Conservation (phyloP, 2,797 vertebrate genomes). For the Phrynocephalus vlangalii region DNA sequence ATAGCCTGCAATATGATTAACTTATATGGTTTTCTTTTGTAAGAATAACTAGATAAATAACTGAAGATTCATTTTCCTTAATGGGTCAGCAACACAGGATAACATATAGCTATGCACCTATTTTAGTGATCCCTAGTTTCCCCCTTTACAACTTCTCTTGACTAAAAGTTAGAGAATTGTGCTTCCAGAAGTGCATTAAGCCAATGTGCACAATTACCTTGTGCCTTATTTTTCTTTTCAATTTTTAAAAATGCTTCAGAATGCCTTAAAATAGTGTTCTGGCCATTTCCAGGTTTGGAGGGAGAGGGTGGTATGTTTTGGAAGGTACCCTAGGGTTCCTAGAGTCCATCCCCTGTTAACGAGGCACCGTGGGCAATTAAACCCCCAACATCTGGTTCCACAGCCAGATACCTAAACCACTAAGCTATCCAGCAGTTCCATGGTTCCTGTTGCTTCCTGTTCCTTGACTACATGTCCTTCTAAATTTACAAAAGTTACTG, state of each 20-base stretch:
- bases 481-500: too few relatives aligned
- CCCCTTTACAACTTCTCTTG: neutral
- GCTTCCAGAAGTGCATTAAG: neutral
- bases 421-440: too few relatives aligned
- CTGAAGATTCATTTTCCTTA: neutral
- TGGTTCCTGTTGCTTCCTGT: too few relatives aligned
- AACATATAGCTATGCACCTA: neutral
- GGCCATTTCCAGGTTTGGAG: neutral
- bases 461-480: too few relatives aligned
- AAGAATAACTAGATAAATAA: neutral
- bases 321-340: too few relatives aligned
- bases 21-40: neutral
- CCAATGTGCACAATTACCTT: neutral
- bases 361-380: too few relatives aligned
- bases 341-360: too few relatives aligned
- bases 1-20: neutral
- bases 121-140: neutral
- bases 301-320: neutral
- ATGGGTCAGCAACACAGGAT: neutral
- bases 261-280: neutral
- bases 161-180: neutral
- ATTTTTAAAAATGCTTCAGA: neutral
- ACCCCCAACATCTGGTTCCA: too few relatives aligned
- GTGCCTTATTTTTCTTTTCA: neutral
- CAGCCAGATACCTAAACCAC: too few relatives aligned